Percentiles rank a stretch among this genome's conserved stretches.
phyloP scores from a whole-genome alignment of 2,888 invertebrate genomes.

The Macrosoma leucophasiata region DNA sequence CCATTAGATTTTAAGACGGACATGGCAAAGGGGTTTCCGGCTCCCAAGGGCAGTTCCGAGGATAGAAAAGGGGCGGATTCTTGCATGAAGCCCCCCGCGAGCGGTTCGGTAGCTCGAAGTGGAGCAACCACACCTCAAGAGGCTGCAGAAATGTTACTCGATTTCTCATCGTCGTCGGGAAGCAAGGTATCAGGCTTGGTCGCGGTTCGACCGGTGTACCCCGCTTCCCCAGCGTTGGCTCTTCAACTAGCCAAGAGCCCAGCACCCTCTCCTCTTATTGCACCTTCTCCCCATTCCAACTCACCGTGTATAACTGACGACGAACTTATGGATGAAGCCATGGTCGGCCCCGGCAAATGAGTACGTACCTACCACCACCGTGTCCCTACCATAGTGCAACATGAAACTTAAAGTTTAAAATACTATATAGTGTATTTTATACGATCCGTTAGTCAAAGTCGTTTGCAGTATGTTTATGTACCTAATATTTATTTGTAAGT shows the following conservation, averaged over 20 bases:
- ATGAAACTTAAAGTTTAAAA: too few species aligned
- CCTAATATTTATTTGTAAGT: too few species aligned
- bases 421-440: too few species aligned
- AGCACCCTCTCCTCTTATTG: conserved; percentile 80
- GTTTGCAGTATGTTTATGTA: too few species aligned
- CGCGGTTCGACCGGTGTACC: conserved; percentile 74
- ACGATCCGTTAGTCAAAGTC: too few species aligned
- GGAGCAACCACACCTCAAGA: conserved; percentile 74
- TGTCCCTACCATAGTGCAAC: too few species aligned
- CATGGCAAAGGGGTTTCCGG: conserved; percentile 61
- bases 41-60: conserved; percentile 61
- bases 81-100: conserved; percentile 65
- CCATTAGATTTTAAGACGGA: conserved; percentile 68
- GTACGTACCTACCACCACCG: too few species aligned
- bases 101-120: conserved; percentile 57
- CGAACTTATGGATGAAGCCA: conserved; percentile 92
- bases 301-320: conserved; percentile 91
- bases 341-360: conserved; percentile 85
- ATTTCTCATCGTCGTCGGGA: conserved; percentile 78
- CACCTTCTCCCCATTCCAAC: conserved; percentile 81
- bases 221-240: conserved; percentile 81
- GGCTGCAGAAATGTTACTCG: conserved; percentile 79
- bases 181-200: conserved; percentile 72
- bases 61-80: conserved; percentile 67
- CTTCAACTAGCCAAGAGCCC: conserved; percentile 87